A percentile compares a stretch with the other conserved stretches of the same genome.
Conservation (phyloP, 2,797 vertebrate species). For the Halcyon smyrnensis region DNA sequence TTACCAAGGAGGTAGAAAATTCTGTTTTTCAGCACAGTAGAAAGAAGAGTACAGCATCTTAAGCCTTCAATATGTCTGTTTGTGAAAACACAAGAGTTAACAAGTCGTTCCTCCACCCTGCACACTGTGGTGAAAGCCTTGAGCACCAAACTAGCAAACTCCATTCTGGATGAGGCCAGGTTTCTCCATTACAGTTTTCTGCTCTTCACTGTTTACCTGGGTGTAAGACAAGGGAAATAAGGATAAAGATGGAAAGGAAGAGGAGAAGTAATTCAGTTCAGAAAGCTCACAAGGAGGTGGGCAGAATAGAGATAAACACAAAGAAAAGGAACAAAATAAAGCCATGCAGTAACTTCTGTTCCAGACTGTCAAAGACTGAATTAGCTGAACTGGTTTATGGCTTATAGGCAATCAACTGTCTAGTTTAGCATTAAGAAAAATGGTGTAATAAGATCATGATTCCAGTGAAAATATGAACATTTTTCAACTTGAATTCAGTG, state of each 20-base stretch:
- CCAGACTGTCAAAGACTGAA: not conserved
- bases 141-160: not conserved
- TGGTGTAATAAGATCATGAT: not conserved
- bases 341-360: not conserved
- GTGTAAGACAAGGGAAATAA: not conserved
- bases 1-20: not conserved
- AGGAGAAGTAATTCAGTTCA: not conserved
- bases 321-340: not conserved
- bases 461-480: not conserved
- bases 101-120: not conserved
- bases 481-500: not conserved
- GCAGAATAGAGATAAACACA: not conserved
- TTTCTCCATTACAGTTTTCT: not conserved
- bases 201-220: not conserved
- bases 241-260: not conserved
- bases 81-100: not conserved
- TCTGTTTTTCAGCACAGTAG: not conserved
- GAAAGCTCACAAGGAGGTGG: not conserved
- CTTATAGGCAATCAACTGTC: not conserved
- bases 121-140: not conserved
- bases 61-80: not conserved
- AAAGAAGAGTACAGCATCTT: not conserved
- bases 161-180: accelerated
- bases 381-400: not conserved
- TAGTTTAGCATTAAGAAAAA: not conserved